These are phyloP conservation scores for Anas platyrhynchos DNA, from an alignment of 2,113 vertebrate species.

Conservation along the genomic window DNA sequence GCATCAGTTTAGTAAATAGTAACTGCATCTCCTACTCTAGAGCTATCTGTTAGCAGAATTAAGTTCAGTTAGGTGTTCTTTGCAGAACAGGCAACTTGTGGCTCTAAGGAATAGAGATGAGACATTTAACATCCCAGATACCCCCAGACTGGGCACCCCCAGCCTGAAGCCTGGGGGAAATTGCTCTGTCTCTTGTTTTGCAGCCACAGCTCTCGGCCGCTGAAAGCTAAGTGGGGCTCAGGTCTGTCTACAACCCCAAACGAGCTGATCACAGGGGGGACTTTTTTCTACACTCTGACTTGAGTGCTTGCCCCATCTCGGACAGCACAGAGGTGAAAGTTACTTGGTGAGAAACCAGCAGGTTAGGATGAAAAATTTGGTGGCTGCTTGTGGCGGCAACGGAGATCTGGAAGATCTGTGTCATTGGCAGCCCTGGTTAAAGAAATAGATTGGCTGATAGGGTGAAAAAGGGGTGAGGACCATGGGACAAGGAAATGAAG, in stretches of 20 bases:
- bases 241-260: background rate
- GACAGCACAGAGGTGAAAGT: background rate
- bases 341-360: background rate
- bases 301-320: accelerated
- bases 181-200: background rate
- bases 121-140: background rate
- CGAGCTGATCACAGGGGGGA: background rate
- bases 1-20: conserved; percentile 78
- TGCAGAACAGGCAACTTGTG: conserved; percentile 70
- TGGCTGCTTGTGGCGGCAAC: background rate
- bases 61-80: conserved; percentile 76
- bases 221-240: background rate
- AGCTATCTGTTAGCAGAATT: conserved; percentile 79
- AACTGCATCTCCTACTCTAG: conserved; percentile 71
- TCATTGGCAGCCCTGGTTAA: background rate
- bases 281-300: background rate
- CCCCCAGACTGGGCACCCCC: background rate
- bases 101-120: conserved; percentile 64
- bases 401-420: background rate
- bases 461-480: background rate
- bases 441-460: background rate
- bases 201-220: background rate
- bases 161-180: background rate
- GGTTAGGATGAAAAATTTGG: background rate
- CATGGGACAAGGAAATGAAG: background rate